phyloP scores from a whole-genome alignment of 2,797 vertebrate genomes.

The Siniperca scherzeri region DNA sequence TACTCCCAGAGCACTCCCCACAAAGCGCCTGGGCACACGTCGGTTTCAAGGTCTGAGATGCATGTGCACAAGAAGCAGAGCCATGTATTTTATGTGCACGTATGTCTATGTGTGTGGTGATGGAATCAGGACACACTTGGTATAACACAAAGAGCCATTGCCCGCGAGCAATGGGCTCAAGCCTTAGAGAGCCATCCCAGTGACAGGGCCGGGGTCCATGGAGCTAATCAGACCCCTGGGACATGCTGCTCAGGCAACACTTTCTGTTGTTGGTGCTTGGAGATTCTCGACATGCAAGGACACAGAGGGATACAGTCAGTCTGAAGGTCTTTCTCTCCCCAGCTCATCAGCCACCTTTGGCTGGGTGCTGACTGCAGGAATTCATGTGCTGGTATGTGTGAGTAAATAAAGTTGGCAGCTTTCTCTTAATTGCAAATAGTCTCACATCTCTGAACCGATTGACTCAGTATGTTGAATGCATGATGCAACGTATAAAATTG shows the following conservation, averaged over 20 bases:
- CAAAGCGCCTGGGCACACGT: neutral
- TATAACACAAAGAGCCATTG: conserved; percentile 56
- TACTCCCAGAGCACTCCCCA: too few species aligned
- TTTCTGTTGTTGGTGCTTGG: conserved; percentile 71
- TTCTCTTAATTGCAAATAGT: conserved; percentile 18
- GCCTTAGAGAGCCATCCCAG: conserved; percentile 54
- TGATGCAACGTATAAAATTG: neutral
- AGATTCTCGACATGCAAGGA: conserved; percentile 68
- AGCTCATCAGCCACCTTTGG: conserved; percentile 45
- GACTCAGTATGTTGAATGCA: neutral
- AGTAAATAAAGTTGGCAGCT: conserved; percentile 6
- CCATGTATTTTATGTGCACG: conserved; percentile 12
- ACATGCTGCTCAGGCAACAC: conserved; percentile 68
- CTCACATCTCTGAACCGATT: neutral
- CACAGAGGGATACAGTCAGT: conserved; percentile 63
- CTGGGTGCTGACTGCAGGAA: conserved; percentile 32
- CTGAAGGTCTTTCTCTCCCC: conserved; percentile 66
- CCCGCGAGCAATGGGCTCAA: conserved; percentile 62
- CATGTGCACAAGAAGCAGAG: conserved; percentile 26
- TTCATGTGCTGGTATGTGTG: conserved; percentile 26
- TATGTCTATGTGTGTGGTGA: conserved; percentile 17
- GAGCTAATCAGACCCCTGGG: conserved; percentile 82
- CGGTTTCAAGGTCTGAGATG: conserved; percentile 43
- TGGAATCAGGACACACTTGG: conserved; percentile 35
- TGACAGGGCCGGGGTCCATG: conserved; percentile 64